These are phyloP conservation scores for Oikopleura dioica DNA, from an alignment of 23 tunicate species.

Conservation along the genomic window DNA sequence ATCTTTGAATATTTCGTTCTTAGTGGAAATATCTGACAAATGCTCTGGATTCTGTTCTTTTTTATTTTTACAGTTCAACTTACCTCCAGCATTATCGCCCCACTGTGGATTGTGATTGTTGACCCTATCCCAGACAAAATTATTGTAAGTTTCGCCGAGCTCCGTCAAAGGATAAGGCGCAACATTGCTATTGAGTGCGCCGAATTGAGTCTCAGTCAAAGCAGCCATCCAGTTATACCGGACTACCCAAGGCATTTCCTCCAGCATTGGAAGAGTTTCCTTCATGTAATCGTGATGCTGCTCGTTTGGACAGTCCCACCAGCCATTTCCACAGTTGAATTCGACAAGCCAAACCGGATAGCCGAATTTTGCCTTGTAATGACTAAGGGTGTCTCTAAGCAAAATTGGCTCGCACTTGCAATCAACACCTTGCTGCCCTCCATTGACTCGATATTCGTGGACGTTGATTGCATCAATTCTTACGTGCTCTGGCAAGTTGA, in stretches of 20 bases:
- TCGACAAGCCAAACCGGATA: background rate
- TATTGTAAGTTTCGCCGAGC: background rate
- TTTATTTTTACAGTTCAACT: too few species aligned
- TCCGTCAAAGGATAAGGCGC: background rate
- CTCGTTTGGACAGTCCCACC: background rate
- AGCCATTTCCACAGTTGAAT: background rate
- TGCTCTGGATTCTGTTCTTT: too few species aligned
- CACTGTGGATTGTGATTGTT: background rate
- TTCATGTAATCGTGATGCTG: background rate
- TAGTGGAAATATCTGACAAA: too few species aligned
- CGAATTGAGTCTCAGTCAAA: background rate
- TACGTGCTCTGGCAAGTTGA: too few species aligned
- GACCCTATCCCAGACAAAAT: background rate
- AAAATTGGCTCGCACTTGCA: background rate
- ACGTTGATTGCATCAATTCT: too few species aligned
- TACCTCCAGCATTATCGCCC: background rate
- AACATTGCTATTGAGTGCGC: background rate
- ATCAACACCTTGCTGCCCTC: background rate
- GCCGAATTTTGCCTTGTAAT: background rate
- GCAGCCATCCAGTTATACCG: background rate
- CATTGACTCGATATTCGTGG: too few species aligned
- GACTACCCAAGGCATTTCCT: background rate
- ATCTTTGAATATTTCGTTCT: too few species aligned
- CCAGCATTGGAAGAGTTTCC: background rate
- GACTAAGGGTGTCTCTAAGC: background rate